Base-by-base conservation (phyloP, 2,888 invertebrate genomes). In the Tetrapedia diversipes region DNA sequence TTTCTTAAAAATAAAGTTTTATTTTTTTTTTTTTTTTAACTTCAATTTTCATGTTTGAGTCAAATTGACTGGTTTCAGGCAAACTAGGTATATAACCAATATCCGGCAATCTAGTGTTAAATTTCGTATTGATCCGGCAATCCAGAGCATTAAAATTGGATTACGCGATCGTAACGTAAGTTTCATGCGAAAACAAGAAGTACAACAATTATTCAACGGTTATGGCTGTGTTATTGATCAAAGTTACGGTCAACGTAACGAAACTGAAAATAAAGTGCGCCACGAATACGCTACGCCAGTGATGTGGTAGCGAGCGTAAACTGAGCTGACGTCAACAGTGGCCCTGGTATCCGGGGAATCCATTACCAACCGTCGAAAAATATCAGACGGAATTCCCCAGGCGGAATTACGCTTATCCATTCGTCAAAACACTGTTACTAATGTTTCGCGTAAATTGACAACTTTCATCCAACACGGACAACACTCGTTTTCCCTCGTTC, bases 241-340 rank as follows among this genome's bases (percentile, higher is more conserved):
- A 45, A 34, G 57, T 64, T 66, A 66, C 69, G 65, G 57, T 60
- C n/a, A 51, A 54, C 39, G 53, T 43, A 61, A 70, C 53, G 45
- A 60, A 69, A 64, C 59, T 66, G 65, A 67, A 67, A 67, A 67
- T 59, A 60, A 75, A 69, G 54, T 60, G 63, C 53, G 59, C 51
- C 51, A 57, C 56, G 75, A 71, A 66, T 65, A 32, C 37, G 56
- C 64, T 47, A 49, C 32, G 32, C 32, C 29, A 43, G 54, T 39
- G 61, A 32, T 56, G 67, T 43, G 39, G 41, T 76, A 63, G 79
- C 60, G 53, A 67, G n/a, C 63, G 59, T 68, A 49, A 63, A 76
- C 34, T 16, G 57, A 39, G 53, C 69, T 80, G 80, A 80, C 79
- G 79, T 80, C 79, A 80, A 56, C 60, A 51, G 61, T 66, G 80